Base-by-base conservation (phyloP, 2,113 vertebrate genomes). In the Pelusios castaneus region DNA sequence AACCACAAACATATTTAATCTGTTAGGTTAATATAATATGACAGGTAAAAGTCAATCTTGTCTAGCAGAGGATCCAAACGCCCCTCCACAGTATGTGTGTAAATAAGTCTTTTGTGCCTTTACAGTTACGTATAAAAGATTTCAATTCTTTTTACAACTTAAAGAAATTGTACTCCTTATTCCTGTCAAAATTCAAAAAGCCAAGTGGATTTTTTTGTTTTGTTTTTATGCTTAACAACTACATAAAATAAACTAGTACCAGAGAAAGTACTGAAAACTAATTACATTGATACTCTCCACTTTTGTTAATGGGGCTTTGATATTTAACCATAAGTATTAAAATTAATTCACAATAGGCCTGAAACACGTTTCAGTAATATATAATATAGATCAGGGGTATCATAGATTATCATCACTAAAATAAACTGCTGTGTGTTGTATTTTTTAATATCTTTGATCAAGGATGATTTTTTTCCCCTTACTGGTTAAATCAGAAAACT, bases 1-100 rank as follows among this genome's bases (percentile, higher is more conserved):
- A 98, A 98, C 97, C 98, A 98, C 98, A 98, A 98, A 98, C 97
- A 98, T 98, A 98, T 98, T 98, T 98, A 97, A 98, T 98, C 97
- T 98, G 97, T 98, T 98, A 98, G 97, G 97, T 97, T 98, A 98
- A 98, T 98, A 98, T 97, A 97, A 97, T 97, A 97, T 98, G 97
- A 97, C 93, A 98, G 97, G 97, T 97, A 98, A 98, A 98, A 98
- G 97, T 98, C 98, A 98, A 97, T 98, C 97, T 97, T 97, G 96
- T 98, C 96, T 96, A 93, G 96, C 93, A 97, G 97, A 98, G 97
- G 98, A 97, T 97, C 94, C 90, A 98, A 98, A 97, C 95, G 75
- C 96, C 97, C 97, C 98, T 97, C 97, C 60, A 92, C 89, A 78
- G 67, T 12, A 11, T 51, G 80, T 91, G 94, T 96, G 94, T 97